Conservation (phyloP, 2,797 vertebrate species). For the Bovichtus diacanthus region DNA sequence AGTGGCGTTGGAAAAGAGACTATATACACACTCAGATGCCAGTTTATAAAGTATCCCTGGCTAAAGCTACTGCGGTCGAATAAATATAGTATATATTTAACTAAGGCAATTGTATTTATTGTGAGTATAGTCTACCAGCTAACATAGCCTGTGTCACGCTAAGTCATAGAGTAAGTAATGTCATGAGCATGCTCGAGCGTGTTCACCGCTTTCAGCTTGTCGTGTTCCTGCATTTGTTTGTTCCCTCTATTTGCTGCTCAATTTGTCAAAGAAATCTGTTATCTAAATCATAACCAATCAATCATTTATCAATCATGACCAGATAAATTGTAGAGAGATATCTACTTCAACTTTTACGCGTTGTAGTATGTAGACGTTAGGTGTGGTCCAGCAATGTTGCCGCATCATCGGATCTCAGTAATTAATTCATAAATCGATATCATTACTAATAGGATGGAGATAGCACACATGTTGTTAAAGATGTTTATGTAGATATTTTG, state of each 20-base stretch:
- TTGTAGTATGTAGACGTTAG: not conserved
- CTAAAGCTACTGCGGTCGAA: not conserved
- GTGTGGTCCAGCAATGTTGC: no score
- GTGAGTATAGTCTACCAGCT: not conserved
- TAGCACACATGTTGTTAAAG: not conserved
- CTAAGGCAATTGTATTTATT: not conserved
- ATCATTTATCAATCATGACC: no score
- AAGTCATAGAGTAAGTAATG: not conserved
- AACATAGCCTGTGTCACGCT: not conserved
- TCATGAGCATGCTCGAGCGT: accelerated
- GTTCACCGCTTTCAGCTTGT: not conserved
- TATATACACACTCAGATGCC: no score
- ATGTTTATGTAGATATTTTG: not conserved
- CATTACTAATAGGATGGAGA: not conserved
- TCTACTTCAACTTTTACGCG: no score
- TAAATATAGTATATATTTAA: no score
- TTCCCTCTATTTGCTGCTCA: not conserved
- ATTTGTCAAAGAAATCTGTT: no score
- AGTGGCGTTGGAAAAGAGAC: no score
- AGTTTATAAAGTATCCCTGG: no score
- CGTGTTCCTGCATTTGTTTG: not conserved
- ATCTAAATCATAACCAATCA: no score
- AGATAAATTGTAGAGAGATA: no score
- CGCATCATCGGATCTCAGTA: not conserved
- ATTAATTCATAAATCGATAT: not conserved